Evolutionary conservation across 2,888 invertebrate genomes (phyloP).

Genomic region (Steinernema hermaphroditum): DNA sequence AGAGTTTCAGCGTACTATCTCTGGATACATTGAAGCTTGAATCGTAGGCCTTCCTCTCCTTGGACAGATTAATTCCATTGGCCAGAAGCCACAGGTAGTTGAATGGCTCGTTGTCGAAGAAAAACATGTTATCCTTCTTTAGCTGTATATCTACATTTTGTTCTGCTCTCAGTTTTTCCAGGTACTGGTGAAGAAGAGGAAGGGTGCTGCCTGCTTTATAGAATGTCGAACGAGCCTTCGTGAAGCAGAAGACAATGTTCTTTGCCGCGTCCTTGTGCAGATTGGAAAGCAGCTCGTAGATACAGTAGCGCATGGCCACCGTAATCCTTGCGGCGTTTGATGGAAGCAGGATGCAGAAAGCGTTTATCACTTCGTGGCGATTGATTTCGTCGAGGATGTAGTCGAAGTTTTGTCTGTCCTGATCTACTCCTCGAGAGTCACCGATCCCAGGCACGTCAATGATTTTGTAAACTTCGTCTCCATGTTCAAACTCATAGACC

Average conservation of each 20-base stretch:
- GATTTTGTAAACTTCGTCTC: not conserved
- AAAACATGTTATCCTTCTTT: conserved; percentile 36
- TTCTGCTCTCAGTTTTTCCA: not conserved
- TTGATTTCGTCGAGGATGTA: conserved; percentile 33
- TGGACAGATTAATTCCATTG: conserved; percentile 8
- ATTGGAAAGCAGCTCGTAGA: conserved; percentile 49
- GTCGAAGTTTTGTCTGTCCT: conserved; percentile 48
- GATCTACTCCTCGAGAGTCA: conserved; percentile 21
- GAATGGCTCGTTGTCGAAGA: conserved; percentile 47
- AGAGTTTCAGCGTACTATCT: not conserved
- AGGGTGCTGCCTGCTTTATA: conserved; percentile 34
- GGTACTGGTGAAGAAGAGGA: not conserved
- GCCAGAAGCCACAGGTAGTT: conserved; percentile 40
- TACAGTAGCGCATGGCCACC: conserved; percentile 48
- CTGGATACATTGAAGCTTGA: not conserved
- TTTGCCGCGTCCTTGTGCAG: conserved; percentile 46
- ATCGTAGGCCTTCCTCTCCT: not conserved
- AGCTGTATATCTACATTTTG: conserved; percentile 21
- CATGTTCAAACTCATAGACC: not conserved
- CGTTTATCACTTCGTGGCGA: conserved; percentile 39
- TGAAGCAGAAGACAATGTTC: conserved; percentile 57
- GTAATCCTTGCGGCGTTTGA: conserved; percentile 44
- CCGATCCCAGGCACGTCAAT: conserved; percentile 30
- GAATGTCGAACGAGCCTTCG: conserved; percentile 39
- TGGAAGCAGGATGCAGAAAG: conserved; percentile 47